Percentiles rank a stretch among this genome's conserved stretches.
These are phyloP conservation scores for Boloria euphrosyne DNA, from an alignment of 2,888 invertebrate genomes.

Conservation along the genomic window DNA sequence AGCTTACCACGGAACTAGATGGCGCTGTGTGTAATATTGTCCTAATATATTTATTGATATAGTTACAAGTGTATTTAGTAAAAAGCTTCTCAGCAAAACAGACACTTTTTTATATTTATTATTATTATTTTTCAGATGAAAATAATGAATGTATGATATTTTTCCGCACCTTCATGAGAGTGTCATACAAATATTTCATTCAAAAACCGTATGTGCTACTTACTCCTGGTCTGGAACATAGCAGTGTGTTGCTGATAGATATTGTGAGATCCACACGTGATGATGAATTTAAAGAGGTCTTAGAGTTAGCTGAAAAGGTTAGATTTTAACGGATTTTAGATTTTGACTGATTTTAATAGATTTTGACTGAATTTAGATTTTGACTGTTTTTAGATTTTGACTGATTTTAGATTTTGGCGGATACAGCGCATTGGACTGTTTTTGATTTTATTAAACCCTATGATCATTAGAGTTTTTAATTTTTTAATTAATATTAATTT, in stretches of 20 bases:
- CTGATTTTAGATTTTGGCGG: too few relatives aligned
- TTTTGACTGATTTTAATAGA: not conserved
- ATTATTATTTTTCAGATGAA: not conserved
- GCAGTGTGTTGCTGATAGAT: not conserved
- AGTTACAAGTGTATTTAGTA: too few relatives aligned
- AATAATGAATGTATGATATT: not conserved
- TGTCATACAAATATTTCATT: not conserved
- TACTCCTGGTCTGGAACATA: not conserved
- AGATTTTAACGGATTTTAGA: not conserved
- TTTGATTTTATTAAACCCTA: too few relatives aligned
- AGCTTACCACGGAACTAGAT: too few relatives aligned
- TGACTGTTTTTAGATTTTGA: too few relatives aligned
- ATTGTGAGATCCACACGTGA: not conserved
- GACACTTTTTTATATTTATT: not conserved
- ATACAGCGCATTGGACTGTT: too few relatives aligned
- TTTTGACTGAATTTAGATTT: not conserved
- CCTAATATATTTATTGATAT: too few relatives aligned
- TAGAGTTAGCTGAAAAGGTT: not conserved
- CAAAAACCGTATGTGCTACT: not conserved
- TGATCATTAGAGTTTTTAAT: too few relatives aligned
- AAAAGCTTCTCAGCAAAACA: too few relatives aligned
- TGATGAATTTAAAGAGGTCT: not conserved
- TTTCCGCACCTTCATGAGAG: slow-evolving; percentile 8
- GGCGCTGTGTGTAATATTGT: too few relatives aligned
- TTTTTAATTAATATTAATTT: too few relatives aligned